Evolutionary conservation across 2,113 vertebrate genomes (phyloP).

Genomic region (Rhinoptilus africanus): DNA sequence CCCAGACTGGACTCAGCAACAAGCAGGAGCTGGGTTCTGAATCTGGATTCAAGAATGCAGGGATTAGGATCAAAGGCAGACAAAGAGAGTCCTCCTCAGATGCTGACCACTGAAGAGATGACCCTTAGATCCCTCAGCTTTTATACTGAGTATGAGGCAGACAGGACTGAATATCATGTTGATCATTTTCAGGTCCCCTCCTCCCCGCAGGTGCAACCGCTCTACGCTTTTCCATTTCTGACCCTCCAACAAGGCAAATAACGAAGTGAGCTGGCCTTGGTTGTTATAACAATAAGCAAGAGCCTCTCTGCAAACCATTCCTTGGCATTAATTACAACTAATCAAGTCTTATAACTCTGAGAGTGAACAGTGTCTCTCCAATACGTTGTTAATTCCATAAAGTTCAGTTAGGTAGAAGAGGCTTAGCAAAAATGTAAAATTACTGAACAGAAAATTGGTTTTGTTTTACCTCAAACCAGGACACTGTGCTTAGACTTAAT

Average conservation of each 20-base stretch:
- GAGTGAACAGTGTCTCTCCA: neutral
- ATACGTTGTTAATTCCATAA: neutral
- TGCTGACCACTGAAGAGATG: neutral
- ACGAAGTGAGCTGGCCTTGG: neutral
- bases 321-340: neutral
- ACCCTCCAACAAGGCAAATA: neutral
- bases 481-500: neutral
- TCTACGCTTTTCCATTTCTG: neutral
- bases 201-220: neutral
- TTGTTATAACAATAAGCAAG: neutral
- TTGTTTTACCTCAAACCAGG: neutral
- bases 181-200: no score
- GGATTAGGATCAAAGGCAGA: neutral
- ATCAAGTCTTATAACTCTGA: neutral
- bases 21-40: neutral
- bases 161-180: neutral
- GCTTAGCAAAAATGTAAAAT: neutral
- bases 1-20: neutral
- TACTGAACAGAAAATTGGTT: neutral
- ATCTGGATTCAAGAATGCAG: neutral
- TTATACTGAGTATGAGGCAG: neutral
- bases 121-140: neutral
- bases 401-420: neutral
- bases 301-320: neutral
- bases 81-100: neutral